A percentile compares a stretch with the other conserved stretches of the same genome.
Conservation (phyloP, 2,797 vertebrate species). For the Danio aesculapii region DNA sequence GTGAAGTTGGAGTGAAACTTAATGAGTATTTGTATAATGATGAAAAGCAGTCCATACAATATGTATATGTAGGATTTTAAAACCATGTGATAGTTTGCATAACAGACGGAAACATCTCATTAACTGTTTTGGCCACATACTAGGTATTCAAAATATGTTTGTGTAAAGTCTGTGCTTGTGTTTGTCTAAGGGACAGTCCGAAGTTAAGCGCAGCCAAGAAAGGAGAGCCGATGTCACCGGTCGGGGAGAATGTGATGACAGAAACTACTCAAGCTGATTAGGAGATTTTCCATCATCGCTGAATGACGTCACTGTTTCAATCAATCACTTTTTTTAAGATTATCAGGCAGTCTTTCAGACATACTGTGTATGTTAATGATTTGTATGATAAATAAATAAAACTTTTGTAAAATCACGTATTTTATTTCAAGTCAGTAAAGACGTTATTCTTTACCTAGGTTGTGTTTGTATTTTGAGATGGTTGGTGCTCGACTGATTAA, state of each 20-base stretch:
- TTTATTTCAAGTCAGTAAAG: slow-evolving; percentile 41
- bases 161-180: slow-evolving; percentile 4
- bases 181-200: slow-evolving; percentile 79
- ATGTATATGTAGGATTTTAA: background rate
- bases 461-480: background rate
- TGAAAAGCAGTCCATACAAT: background rate
- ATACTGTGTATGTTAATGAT: slow-evolving; percentile 70
- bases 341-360: slow-evolving; percentile 57
- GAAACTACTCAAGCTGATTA: slow-evolving; percentile 20
- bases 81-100: background rate
- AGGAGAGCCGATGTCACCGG: slow-evolving; percentile 82
- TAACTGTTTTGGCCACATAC: background rate
- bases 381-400: background rate
- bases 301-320: slow-evolving; percentile 11
- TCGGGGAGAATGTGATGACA: slow-evolving; percentile 81
- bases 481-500: background rate
- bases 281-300: background rate
- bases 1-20: slow-evolving; percentile 17
- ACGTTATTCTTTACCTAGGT: background rate
- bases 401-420: background rate
- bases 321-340: slow-evolving; percentile 11
- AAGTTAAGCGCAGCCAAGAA: slow-evolving; percentile 78
- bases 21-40: background rate
- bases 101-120: background rate
- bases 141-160: background rate